phyloP scores from a whole-genome alignment of 1,140 invertebrate genomes.

The Procambarus virginalis region DNA sequence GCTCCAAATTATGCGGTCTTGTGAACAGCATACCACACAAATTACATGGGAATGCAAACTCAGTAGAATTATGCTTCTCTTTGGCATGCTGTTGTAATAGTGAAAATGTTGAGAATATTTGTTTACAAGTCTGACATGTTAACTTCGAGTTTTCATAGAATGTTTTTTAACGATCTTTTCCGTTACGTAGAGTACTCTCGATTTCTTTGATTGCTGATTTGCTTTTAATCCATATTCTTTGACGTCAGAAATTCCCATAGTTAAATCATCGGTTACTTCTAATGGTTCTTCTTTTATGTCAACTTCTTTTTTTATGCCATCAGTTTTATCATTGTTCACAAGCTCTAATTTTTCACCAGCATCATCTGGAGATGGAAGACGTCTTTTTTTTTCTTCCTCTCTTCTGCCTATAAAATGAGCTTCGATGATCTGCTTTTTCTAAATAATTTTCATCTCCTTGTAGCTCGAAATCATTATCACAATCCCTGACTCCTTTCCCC shows the following conservation, averaged over 20 bases:
- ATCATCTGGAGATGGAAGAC: constrained; percentile 30
- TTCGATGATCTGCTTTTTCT: constrained; percentile 2
- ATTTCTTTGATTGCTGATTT: constrained; percentile 40
- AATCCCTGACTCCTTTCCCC: neutral
- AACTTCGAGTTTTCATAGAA: constrained; percentile 15
- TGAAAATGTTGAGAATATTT: constrained; percentile 42
- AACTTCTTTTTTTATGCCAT: neutral
- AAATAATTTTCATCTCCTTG: neutral
- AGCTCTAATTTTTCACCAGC: constrained; percentile 32
- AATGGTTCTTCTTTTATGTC: constrained; percentile 33
- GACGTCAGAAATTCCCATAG: constrained; percentile 11
- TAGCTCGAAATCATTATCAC: constrained; percentile 28
- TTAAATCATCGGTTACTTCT: constrained; percentile 22
- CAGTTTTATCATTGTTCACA: constrained; percentile 1
- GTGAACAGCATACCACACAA: constrained; percentile 50
- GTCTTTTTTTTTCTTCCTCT: constrained; percentile 45
- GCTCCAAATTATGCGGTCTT: constrained; percentile 50
- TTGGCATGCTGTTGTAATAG: constrained; percentile 46
- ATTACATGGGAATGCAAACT: constrained; percentile 56
- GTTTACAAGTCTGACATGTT: constrained; percentile 28
- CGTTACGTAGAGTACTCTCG: constrained; percentile 49
- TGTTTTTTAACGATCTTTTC: constrained; percentile 38
- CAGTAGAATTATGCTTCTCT: constrained; percentile 38
- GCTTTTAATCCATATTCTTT: constrained; percentile 46
- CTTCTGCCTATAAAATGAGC: constrained; percentile 22